Evolutionary conservation across 2,113 vertebrate species (phyloP), one percentile per base, ranked within the genome.

Genomic region (Mesitornis unicolor): DNA sequence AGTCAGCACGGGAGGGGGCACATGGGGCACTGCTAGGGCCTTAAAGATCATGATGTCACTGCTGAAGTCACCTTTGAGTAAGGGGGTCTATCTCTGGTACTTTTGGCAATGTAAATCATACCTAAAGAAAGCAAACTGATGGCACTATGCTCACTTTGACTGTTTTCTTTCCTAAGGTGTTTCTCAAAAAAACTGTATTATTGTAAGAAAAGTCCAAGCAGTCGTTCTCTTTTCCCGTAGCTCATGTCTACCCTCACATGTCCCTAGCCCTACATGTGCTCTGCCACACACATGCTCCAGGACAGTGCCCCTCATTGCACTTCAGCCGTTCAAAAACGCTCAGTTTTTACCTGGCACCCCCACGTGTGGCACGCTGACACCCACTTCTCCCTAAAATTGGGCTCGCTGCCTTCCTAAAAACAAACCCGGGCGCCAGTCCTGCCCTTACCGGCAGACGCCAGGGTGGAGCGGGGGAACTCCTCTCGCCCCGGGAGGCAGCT

Each of bases 161-260:
- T 12, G 9, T 13, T 82, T 48, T 26, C 28, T 56, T 36, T 38
- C 63, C 43, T 31, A 24, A 13, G 16, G 24, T 9, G 18, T 48
- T 76, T 54, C 53, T 45, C 16, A 29, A 36, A 40, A 50, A 63
- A 43, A 7, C 1, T 36, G 18, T 17, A 35, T 15, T n/a, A 11
- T 4, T 47, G 13, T 13, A 57, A 29, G 38, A 13, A 7, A 38
- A 71, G 13, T 3, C 42, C 13, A 12, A 40, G 40, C 7, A 54
- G 61, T 2, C 0, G 3, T 4, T 47, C 24, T 40, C 4, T 54
- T 67, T 48, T 13, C 5, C 78, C 5, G 26, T 2, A 12, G 89
- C 16, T 53, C 15, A 6, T 1, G 9, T 10, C 16, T 7, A 6
- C 10, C 0, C 20, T 35, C 13, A 5, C 21, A 2, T 4, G 4